Evolutionary conservation across 2,888 invertebrate genomes (phyloP).

Genomic region (Dichetophora obliterata): DNA sequence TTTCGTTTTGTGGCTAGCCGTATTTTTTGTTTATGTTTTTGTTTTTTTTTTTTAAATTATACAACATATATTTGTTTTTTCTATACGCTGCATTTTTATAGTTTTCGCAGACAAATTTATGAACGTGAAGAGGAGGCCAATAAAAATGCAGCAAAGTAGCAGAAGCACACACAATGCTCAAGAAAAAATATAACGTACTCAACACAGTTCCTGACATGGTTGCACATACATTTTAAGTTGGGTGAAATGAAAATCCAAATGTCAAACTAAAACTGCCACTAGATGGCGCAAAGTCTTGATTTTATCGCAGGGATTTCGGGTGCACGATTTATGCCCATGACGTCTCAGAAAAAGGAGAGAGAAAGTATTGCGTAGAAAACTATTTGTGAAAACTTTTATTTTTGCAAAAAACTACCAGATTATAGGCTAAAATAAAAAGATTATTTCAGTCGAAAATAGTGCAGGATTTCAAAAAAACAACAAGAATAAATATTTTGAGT

Average conservation of each 20-base stretch:
- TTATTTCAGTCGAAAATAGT: too few species aligned
- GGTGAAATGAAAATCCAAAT: conserved; percentile 11
- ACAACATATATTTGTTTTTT: neutral
- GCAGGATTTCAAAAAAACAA: too few species aligned
- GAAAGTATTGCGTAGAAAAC: too few species aligned
- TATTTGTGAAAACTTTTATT: too few species aligned
- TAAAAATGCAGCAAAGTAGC: conserved; percentile 51
- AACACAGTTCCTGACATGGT: neutral
- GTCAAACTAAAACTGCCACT: conserved; percentile 16
- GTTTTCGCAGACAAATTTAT: conserved; percentile 60
- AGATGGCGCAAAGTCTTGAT: neutral
- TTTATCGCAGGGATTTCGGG: neutral
- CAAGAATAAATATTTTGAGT: too few species aligned
- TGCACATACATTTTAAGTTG: conserved; percentile 7
- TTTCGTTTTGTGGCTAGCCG: neutral
- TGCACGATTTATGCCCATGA: neutral
- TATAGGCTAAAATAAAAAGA: neutral
- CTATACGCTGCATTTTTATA: conserved; percentile 22
- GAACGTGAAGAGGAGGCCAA: conserved; percentile 63
- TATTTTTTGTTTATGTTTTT: neutral
- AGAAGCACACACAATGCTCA: neutral
- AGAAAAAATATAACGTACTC: neutral
- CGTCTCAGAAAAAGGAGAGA: too few species aligned
- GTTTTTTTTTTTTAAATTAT: neutral
- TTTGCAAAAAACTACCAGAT: too few species aligned